A percentile compares a stretch with the other conserved stretches of the same genome.
phyloP scores from a whole-genome alignment of 2,888 invertebrate species.

The Drosophila algonquin region DNA sequence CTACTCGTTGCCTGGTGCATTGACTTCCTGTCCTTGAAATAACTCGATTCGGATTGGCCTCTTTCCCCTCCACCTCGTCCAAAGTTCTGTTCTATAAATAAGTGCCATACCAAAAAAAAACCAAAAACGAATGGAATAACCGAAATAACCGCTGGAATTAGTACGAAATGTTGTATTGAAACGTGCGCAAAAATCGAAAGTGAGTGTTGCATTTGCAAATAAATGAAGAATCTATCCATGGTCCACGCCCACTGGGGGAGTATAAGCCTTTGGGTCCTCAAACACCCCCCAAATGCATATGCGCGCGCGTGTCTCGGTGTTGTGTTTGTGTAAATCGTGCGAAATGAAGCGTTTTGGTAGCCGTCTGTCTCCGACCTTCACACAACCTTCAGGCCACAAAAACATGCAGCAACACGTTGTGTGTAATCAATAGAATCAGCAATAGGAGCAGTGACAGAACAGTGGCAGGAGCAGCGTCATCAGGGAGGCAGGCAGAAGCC shows the following conservation, averaged over 20 bases:
- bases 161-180: conserved; percentile 55
- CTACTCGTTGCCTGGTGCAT: background rate
- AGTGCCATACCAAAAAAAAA: background rate
- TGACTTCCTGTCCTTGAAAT: background rate
- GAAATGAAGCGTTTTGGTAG: conserved; percentile 11
- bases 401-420: conserved; percentile 49
- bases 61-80: background rate
- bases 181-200: conserved; percentile 57
- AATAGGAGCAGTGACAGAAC: conserved; percentile 24
- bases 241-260: conserved; percentile 26
- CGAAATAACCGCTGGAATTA: conserved; percentile 23
- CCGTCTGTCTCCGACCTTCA: conserved; percentile 82
- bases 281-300: background rate
- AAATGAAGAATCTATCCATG: conserved; percentile 22
- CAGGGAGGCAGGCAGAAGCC: background rate
- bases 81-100: background rate
- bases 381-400: conserved; percentile 80
- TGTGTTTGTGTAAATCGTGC: conserved; percentile 14
- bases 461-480: conserved; percentile 9
- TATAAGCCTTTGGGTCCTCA: conserved; percentile 24
- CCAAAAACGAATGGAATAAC: background rate
- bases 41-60: background rate
- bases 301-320: conserved; percentile 33
- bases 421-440: conserved; percentile 77
- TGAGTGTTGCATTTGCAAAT: conserved; percentile 43